Conservation (phyloP, 2,797 vertebrate species). For the Leptoclinus maculatus region DNA sequence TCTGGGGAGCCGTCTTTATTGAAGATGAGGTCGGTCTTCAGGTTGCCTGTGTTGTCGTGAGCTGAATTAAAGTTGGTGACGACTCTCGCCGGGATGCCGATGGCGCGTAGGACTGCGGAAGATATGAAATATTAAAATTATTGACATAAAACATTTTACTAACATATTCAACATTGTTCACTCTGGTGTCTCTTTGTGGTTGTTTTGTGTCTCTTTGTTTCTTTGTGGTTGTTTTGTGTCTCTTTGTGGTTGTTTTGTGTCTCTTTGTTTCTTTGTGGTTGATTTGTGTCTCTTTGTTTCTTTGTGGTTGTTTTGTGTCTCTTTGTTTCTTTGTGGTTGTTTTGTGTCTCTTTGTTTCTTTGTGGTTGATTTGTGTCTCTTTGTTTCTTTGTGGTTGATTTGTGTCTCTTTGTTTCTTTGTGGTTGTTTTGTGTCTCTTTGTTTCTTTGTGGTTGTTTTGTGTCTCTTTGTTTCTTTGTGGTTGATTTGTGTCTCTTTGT, state of each 20-base stretch:
- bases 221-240: background rate
- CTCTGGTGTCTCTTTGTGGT: too few species aligned
- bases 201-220: background rate
- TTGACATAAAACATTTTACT: background rate
- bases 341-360: background rate
- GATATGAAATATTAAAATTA: background rate
- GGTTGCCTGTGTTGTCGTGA: slow-evolving; percentile 91
- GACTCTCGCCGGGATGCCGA: slow-evolving; percentile 90
- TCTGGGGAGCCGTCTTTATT: slow-evolving; percentile 79
- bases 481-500: background rate
- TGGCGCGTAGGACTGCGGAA: slow-evolving; percentile 88
- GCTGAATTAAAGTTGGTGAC: slow-evolving; percentile 92
- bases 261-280: background rate
- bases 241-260: background rate
- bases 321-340: too few species aligned
- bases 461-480: background rate
- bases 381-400: too few species aligned
- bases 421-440: background rate
- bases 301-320: background rate
- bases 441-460: background rate
- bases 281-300: background rate
- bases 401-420: background rate
- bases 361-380: background rate
- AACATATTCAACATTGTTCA: background rate
- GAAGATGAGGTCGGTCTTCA: slow-evolving; percentile 88